Percentiles rank a stretch among this genome's conserved stretches.
These are phyloP conservation scores for Sterna hirundo DNA, from an alignment of 2,113 vertebrate genomes.

Conservation along the genomic window DNA sequence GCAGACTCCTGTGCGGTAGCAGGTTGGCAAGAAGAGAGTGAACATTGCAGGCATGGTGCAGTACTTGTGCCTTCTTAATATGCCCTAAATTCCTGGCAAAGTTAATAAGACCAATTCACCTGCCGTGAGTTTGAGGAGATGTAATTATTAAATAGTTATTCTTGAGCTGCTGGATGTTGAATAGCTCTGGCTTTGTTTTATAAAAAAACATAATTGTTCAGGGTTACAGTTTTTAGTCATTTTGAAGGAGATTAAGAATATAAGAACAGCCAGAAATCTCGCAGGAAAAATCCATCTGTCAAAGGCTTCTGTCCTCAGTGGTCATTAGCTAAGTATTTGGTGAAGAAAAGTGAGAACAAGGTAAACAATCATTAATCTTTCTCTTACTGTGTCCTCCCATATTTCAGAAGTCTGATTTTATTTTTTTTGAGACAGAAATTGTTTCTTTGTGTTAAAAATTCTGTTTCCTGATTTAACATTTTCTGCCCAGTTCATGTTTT, in stretches of 20 bases:
- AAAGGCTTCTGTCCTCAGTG: not conserved
- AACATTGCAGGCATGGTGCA: not conserved
- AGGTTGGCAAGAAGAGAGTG: not conserved
- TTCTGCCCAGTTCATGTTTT: not conserved
- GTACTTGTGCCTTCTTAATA: not conserved
- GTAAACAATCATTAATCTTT: not conserved
- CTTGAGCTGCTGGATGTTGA: not conserved
- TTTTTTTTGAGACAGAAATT: not conserved
- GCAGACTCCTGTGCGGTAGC: not conserved
- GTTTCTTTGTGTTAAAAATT: not conserved
- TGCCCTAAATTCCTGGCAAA: not conserved
- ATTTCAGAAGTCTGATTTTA: not conserved
- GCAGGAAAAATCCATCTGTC: not conserved
- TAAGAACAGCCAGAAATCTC: not conserved
- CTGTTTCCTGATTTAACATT: not conserved
- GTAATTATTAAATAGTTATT: not conserved
- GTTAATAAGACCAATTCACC: not conserved
- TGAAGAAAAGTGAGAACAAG: not conserved
- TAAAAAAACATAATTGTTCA: not conserved
- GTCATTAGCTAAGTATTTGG: not conserved
- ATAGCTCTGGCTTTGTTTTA: not conserved
- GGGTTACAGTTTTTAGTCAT: not conserved
- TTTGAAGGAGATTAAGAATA: not conserved
- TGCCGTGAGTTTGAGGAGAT: not conserved
- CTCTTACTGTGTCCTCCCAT: not conserved